Evolutionary conservation across 2,888 invertebrate genomes (phyloP).

Genomic region (Hyalella azteca): DNA sequence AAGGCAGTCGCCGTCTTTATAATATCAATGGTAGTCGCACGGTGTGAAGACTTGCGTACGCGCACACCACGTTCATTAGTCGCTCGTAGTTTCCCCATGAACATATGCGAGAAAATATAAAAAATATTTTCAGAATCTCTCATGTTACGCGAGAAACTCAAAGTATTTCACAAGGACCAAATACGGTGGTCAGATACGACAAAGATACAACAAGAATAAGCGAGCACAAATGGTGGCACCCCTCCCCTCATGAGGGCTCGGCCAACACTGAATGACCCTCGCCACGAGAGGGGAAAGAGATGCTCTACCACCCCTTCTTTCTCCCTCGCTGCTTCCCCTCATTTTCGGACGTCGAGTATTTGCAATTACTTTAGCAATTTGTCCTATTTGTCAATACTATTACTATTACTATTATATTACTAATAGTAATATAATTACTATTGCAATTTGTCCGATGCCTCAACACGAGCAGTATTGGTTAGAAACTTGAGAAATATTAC

Average conservation of each 20-base stretch:
- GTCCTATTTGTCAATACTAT: not conserved
- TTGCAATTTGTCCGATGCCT: conserved; percentile 13
- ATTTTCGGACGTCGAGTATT: not conserved
- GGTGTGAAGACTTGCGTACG: too few species aligned
- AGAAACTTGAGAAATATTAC: too few species aligned
- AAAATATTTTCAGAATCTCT: not conserved
- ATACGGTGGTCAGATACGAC: not conserved
- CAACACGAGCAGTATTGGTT: not conserved
- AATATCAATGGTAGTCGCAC: too few species aligned
- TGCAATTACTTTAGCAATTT: conserved; percentile 9
- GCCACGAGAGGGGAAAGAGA: not conserved
- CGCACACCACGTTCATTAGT: too few species aligned
- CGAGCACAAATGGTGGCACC: not conserved
- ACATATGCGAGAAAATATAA: too few species aligned
- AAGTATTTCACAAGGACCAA: not conserved
- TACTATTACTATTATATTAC: too few species aligned
- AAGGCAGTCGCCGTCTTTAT: too few species aligned
- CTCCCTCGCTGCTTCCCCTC: not conserved
- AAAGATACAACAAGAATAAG: not conserved
- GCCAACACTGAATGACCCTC: conserved; percentile 3
- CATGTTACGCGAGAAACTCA: not conserved
- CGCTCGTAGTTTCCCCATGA: too few species aligned
- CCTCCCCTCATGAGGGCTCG: not conserved
- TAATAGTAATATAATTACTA: too few species aligned
- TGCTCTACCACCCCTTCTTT: not conserved